Conservation (phyloP, 2,797 vertebrate genomes). For the Anguilla anguilla region DNA sequence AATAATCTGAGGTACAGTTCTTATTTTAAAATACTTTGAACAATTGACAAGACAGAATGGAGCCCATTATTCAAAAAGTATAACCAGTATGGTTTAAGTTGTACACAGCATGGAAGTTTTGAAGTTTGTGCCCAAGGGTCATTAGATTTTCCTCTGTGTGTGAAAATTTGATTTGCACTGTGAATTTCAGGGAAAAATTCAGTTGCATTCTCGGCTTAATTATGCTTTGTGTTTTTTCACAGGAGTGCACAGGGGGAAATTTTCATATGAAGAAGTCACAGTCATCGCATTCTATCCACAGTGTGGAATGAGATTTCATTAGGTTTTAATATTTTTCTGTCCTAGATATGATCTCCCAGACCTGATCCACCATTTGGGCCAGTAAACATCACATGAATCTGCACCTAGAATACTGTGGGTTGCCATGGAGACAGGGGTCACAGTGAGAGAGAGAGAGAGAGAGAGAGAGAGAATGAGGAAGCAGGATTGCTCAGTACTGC, state of each 20-base stretch:
- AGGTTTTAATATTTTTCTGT: conserved; percentile 20
- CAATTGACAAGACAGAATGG: too few relatives aligned
- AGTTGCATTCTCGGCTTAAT: neutral
- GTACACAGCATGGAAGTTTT: too few relatives aligned
- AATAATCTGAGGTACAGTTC: too few relatives aligned
- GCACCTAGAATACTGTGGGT: neutral
- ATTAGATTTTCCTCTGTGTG: too few relatives aligned
- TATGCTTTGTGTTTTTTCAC: neutral
- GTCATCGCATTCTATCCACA: neutral
- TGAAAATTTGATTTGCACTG: neutral
- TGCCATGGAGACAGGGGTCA: conserved; percentile 11
- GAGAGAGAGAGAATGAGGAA: too few relatives aligned
- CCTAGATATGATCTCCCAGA: conserved; percentile 15
- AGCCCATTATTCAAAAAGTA: too few relatives aligned
- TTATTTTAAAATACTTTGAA: too few relatives aligned
- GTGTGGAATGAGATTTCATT: conserved; percentile 12
- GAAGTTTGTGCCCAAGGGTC: too few relatives aligned
- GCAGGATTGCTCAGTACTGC: neutral
- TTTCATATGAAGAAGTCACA: neutral
- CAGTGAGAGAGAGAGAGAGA: neutral
- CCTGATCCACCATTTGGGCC: neutral
- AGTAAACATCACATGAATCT: neutral
- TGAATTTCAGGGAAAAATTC: neutral
- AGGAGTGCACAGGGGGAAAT: neutral
- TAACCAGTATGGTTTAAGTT: too few relatives aligned